Base-by-base conservation (phyloP, 1,140 invertebrate genomes). In the Caenorhabditis inopinata region DNA sequence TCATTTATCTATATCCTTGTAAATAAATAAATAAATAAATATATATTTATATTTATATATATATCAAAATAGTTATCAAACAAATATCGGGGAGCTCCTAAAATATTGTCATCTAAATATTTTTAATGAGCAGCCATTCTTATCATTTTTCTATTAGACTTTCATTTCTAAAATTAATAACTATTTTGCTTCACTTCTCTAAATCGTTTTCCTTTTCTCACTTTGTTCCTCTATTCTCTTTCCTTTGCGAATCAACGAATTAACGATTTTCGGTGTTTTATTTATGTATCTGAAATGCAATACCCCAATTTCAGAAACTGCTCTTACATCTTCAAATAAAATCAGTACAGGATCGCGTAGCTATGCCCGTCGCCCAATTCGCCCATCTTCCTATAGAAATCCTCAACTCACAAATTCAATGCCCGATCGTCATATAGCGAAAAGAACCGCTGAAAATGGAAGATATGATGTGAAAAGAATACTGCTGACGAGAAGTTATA, bases 401-500 rank as follows among this genome's bases (percentile, higher is more conserved):
- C 58, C 58, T 6, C 32, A 68, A 73, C 2, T 21, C 38, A 68
- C 38, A 2, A 48, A 53, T 18, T 53, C 48, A 35, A 51, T 68
- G 51, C 77, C 77, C 45, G 49, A 49, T 74, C 73, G 78, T 32
- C 78, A 79, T 46, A 38, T 79, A 23, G 74, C 74, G 18, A 75
- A 23, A 42, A 68, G 32, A 68, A 21, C n/a, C 23, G 32, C 32
- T 21, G 32, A 68, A 7, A 27, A 27, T 11, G 27, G 27, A 14
- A 68, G 32, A 68, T 68, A 68, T 42, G 58, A 68, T 27, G 85
- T 87, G 12, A 92, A 92, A 85, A 86, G 91, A 77, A 91, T 92
- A 76, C 87, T 93, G 25, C 87, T 92, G 9, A 92, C 91, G 0
- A 85, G 91, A 79, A 91, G 92, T 82, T 91, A 92, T 2, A 92